phyloP scores from a whole-genome alignment of 2,797 vertebrate genomes.

The Neopelma chrysocephalum region DNA sequence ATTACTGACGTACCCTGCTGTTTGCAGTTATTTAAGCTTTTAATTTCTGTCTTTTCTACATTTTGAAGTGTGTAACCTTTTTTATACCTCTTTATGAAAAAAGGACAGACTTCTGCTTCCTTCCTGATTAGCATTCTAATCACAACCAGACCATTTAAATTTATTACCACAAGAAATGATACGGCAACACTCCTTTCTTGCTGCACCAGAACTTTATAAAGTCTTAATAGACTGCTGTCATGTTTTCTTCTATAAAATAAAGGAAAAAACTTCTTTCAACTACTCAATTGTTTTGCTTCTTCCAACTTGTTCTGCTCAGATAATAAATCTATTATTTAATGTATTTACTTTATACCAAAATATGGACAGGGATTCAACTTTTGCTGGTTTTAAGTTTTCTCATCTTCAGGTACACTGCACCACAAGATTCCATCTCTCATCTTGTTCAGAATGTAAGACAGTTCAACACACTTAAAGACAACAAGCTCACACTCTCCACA shows the following conservation, averaged over 20 bases:
- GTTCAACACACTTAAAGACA: neutral
- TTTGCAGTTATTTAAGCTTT: slow-evolving; percentile 69
- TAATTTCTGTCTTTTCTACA: slow-evolving; percentile 72
- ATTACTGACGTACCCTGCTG: slow-evolving; percentile 39
- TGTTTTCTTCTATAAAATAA: neutral
- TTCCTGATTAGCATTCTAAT: slow-evolving; percentile 73
- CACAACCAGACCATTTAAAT: slow-evolving; percentile 72
- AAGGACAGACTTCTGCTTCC: slow-evolving; percentile 65
- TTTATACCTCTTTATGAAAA: slow-evolving; percentile 82
- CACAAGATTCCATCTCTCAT: neutral
- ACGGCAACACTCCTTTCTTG: neutral
- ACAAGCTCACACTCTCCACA: neutral
- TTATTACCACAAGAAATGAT: slow-evolving; percentile 24
- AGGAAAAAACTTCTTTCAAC: neutral
- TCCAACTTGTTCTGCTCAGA: neutral
- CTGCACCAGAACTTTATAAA: slow-evolving; percentile 37
- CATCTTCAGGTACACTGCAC: neutral
- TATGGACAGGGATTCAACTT: neutral
- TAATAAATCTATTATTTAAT: neutral
- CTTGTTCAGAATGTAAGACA: neutral
- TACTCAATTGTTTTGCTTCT: neutral
- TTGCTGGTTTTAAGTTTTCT: neutral
- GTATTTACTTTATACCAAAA: neutral
- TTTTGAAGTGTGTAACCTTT: slow-evolving; percentile 66
- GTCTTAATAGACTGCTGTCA: slow-evolving; percentile 33